These are phyloP conservation scores for Microcebus griseorufus DNA, from an alignment of 2,113 vertebrate species.

Conservation along the genomic window DNA sequence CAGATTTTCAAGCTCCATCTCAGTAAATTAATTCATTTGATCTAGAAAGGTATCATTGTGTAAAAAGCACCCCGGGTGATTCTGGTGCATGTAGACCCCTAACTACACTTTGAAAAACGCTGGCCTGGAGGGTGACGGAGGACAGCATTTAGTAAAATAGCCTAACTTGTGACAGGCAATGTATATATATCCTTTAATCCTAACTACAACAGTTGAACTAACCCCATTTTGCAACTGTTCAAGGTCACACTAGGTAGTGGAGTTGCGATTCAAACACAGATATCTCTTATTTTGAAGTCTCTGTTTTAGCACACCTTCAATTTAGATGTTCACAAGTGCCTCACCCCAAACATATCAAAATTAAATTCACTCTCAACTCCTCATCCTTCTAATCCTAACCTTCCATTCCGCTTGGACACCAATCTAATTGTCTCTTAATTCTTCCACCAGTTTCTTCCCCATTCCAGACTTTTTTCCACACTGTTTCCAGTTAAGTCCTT, in stretches of 20 bases:
- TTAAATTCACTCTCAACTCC: not conserved
- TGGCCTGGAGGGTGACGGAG: not conserved
- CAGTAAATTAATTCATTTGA: not conserved
- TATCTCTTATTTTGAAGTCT: not conserved
- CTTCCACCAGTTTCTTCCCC: not conserved
- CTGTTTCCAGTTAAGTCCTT: not conserved
- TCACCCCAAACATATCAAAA: not conserved
- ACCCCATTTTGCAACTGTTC: not conserved
- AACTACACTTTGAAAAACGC: not conserved
- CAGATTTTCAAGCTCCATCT: not conserved
- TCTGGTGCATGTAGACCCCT: not conserved
- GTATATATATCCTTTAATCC: not conserved
- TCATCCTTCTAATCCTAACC: not conserved
- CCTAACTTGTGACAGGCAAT: not conserved
- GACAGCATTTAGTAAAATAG: not conserved
- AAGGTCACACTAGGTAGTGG: not conserved
- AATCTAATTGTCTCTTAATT: too few species aligned
- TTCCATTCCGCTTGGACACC: not conserved
- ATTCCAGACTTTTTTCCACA: not conserved
- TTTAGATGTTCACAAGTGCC: not conserved
- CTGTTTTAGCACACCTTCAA: not conserved
- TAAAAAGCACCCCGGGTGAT: not conserved
- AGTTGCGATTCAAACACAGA: not conserved
- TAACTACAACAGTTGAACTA: not conserved
- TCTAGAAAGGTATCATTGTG: not conserved